A percentile compares a stretch with the other conserved stretches of the same genome.
Conservation (phyloP, 1,140 invertebrate genomes). For the Thaumatotibia leucotreta region DNA sequence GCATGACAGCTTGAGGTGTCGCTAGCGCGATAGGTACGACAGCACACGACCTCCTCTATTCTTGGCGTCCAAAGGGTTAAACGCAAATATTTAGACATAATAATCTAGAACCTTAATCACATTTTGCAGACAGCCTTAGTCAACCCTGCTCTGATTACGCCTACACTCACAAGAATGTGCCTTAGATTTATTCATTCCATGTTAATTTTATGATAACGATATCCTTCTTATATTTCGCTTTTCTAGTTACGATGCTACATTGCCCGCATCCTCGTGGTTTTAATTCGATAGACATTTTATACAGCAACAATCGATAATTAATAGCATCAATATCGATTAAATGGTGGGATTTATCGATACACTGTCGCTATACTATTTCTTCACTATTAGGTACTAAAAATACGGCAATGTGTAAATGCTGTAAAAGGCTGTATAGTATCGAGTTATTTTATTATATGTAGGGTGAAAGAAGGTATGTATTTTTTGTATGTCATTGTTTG, state of each 20-base stretch:
- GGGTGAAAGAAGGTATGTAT: too few relatives aligned
- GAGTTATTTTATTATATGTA: too few relatives aligned
- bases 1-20: too few relatives aligned
- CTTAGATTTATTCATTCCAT: neutral
- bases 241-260: neutral
- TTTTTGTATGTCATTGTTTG: too few relatives aligned
- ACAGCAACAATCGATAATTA: neutral
- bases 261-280: neutral
- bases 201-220: slow-evolving; percentile 3
- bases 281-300: slow-evolving; percentile 1
- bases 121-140: neutral
- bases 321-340: neutral
- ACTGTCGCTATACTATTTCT: too few relatives aligned
- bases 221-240: neutral
- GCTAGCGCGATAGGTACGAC: too few relatives aligned
- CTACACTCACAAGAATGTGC: neutral
- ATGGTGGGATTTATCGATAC: neutral
- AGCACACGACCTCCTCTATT: too few relatives aligned
- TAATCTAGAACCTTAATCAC: neutral
- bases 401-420: neutral
- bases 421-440: neutral
- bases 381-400: too few relatives aligned
- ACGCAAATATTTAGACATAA: neutral
- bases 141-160: neutral
- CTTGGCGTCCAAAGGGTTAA: neutral